Evolutionary conservation across 1,140 invertebrate species (phyloP), one percentile per base, ranked within the genome.

Genomic region (Brachionus angularis): DNA sequence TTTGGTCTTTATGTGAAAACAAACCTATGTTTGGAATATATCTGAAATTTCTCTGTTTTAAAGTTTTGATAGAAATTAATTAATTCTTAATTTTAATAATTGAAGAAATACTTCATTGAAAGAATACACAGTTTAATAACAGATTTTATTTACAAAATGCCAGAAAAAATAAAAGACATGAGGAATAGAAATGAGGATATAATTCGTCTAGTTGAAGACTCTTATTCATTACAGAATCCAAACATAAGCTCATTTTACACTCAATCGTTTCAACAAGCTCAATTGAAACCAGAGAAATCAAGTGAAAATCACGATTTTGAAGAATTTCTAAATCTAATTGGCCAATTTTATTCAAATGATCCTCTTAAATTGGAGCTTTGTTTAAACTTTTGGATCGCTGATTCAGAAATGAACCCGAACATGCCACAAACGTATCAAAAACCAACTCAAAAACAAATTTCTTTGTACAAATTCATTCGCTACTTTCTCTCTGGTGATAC

Each of bases 91-190:
- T 12, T 64, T 50, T 44, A 75, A 71, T 67, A 71, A 27, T 75
- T 79, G 21, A 76, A 85, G 81, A 84, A 85, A 78, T 93, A 91
- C 78, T 91, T 92, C 75, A 82, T 91, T 74, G 85, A 88, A 44
- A 85, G 90, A 55, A 84, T 96, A 34, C 93, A 97, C 78, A 85
- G 85, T 10, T 78, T 96, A 1, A 85, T 96, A 47, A 91, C 90
- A 0, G 93, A 96, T 79, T 95, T 97, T 74, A 92, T 96, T 62
- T 86, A 91, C 50, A 84, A 90, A 34, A 91, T 96, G 90, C 92
- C 93, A 34, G 83, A 91, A 33, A 95, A 95, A 82, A 86, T 84
- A 71, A 36, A 61, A 39, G 52, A 53, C 69, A 46, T 44, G 31
- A 36, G 27, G 21, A 42, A 72, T 55, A 46, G 49, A 42, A 42